These are phyloP conservation scores for Drosophila tropicalis DNA, from an alignment of 1,140 invertebrate species.

Conservation along the genomic window DNA sequence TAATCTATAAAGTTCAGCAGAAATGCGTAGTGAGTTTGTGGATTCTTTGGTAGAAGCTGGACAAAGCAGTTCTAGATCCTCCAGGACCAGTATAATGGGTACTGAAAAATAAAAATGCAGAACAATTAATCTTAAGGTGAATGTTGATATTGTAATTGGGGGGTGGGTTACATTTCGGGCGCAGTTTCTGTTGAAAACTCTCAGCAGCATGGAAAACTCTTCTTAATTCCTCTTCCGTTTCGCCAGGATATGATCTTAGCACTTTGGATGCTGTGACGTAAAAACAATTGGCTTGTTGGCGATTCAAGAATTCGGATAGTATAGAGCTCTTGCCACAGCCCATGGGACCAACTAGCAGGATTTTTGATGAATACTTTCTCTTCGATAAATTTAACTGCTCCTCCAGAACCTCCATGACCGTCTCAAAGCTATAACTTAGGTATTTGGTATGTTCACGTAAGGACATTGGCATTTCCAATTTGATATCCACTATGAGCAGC, in stretches of 20 bases:
- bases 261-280: constrained; percentile 59
- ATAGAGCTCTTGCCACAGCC: constrained; percentile 70
- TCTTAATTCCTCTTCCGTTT: constrained; percentile 81
- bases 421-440: constrained; percentile 44
- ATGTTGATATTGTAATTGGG: background rate
- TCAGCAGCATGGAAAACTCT: constrained; percentile 81
- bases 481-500: constrained; percentile 49
- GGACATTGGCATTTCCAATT: constrained; percentile 16
- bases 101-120: constrained; percentile 19
- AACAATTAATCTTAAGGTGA: background rate
- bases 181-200: constrained; percentile 53
- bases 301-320: constrained; percentile 46
- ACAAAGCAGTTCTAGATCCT: constrained; percentile 81
- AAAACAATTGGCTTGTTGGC: constrained; percentile 61
- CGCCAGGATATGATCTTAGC: constrained; percentile 81
- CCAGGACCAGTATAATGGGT: constrained; percentile 74
- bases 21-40: constrained; percentile 66
- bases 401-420: constrained; percentile 36
- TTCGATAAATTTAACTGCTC: constrained; percentile 42
- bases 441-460: constrained; percentile 24
- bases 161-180: constrained; percentile 41
- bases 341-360: constrained; percentile 59
- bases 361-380: constrained; percentile 47
- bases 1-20: constrained; percentile 74
- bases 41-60: constrained; percentile 46